These are phyloP conservation scores for Pimephales promelas DNA, from an alignment of 2,113 vertebrate genomes.

Conservation along the genomic window DNA sequence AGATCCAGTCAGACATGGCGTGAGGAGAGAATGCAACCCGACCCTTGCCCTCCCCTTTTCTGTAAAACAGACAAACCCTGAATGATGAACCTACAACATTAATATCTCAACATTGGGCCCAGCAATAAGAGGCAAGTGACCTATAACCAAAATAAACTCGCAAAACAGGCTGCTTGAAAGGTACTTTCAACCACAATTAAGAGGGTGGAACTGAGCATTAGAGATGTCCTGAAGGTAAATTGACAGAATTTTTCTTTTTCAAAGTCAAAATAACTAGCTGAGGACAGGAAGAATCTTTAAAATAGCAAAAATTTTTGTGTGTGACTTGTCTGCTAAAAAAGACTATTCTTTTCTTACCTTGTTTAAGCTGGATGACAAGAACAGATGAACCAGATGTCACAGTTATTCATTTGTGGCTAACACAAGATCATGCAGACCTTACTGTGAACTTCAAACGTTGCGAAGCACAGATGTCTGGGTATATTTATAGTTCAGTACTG, in stretches of 20 bases:
- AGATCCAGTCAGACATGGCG: conserved; percentile 25
- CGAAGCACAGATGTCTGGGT: conserved; percentile 45
- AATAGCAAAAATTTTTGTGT: background rate
- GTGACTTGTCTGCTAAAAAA: background rate
- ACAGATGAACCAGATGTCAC: background rate
- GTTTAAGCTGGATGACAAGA: background rate
- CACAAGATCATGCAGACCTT: background rate
- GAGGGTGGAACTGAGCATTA: background rate
- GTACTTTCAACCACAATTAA: background rate
- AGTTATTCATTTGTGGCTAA: background rate
- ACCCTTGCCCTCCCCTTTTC: conserved; percentile 46
- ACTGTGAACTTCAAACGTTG: conserved; percentile 23
- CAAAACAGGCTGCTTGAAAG: background rate
- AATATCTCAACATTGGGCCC: conserved; percentile 12
- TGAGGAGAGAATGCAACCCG: conserved; percentile 43
- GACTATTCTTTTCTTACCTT: background rate
- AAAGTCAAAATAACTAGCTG: background rate
- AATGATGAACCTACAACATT: conserved; percentile 41
- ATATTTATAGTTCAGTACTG: conserved; percentile 42
- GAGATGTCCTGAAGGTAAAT: background rate
- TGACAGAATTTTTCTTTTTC: background rate
- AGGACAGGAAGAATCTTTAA: background rate
- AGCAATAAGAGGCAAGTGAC: conserved; percentile 5
- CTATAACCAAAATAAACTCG: background rate
- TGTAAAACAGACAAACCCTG: conserved; percentile 35